Evolutionary conservation across 2,113 vertebrate species (phyloP), one percentile per base, ranked within the genome.

Genomic region (Diphyllodes magnificus): DNA sequence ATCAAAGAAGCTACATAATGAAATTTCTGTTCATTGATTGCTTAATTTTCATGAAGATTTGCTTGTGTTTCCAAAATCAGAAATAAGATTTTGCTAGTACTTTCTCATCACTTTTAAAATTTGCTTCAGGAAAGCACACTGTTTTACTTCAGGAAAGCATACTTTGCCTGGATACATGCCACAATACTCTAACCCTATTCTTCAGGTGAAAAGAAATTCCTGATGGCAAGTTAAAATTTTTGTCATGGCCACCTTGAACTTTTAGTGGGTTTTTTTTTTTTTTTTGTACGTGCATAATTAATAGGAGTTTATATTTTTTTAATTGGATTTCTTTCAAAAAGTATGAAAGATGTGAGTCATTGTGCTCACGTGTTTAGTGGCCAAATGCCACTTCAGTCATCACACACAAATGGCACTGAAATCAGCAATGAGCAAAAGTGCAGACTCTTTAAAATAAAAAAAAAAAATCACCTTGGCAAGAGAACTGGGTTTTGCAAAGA

Each of bases 21-120:
- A 93, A 97, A 89, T 76, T 95, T 86, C 51, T 82, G 17, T 84
- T 89, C 77, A 81, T 51, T 50, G 59, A 83, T 88, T 86, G 65
- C 56, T 82, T 75, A 68, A 89, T 47, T 86, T 84, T 92, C 89
- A 86, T 28, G n/a, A 92, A 82, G 76, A 89, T 72, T 77, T 93
- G 77, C 61, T 79, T 84, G 49, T 79, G 88, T 86, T 91, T 89
- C 60, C 56, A 86, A 92, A 89, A 86, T 91, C 77, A 92, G 53
- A 84, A 93, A 91, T 64, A 23, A 82, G 35, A 27, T 81, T 80
- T 49, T 75, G 6, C 30, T 59, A 53, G 44, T 63, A 93, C 66
- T 83, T 92, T 77, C 60, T 88, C 72, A 88, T 68, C 8, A 60
- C 42, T 88, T 83, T 77, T 47, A 53, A 84, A 81, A 84, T 75